Evolutionary conservation across 2,797 vertebrate genomes (phyloP), one percentile per base, ranked within the genome.

Genomic region (Mycteria americana): DNA sequence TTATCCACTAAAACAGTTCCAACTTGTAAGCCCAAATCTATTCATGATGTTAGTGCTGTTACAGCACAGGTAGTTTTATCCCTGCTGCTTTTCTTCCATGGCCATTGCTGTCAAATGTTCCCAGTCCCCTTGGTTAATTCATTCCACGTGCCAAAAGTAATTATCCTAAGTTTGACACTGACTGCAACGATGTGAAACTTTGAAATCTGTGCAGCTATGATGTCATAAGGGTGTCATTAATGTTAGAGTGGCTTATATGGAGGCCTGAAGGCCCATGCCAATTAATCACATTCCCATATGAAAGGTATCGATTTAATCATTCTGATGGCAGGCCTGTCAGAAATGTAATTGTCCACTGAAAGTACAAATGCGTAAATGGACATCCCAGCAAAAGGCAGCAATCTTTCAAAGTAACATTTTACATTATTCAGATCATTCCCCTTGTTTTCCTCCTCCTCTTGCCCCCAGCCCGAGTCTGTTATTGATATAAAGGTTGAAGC

Each of bases 401-500:
- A 45, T 78, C 92, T 79, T 92, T 67, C 95, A 69, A 70, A 85
- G 90, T 67, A 89, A 68, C 69, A 18, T 90, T 93, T 85, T 94
- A 87, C 88, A 92, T 95, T 96, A 96, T 97, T 97, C 97, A 96
- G 93, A 97, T 97, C 78, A 64, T 95, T 95, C 93, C 15, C 7
- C 94, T 95, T 94, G 97, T 97, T 97, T 95, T 98, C 98, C 98
- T 97, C 97, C 97, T 88, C 88, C 80, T 65, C 1, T 0, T 91
- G 87, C 82, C 85, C 93, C 92, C 89, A 89, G 82, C 88, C 97
- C 6, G 57, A 98, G 97, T 97, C 98, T 98, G 98, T 98, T 98
- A 98, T 98, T 98, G 98, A 97, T 98, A 98, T 98, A 99, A 99
- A 99, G 99, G 99, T 98, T 99, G 99, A 98, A 98, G 99, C 99